A percentile compares a stretch with the other conserved stretches of the same genome.
These are phyloP conservation scores for Tiliqua scincoides DNA, from an alignment of 2,113 vertebrate genomes.

Conservation along the genomic window DNA sequence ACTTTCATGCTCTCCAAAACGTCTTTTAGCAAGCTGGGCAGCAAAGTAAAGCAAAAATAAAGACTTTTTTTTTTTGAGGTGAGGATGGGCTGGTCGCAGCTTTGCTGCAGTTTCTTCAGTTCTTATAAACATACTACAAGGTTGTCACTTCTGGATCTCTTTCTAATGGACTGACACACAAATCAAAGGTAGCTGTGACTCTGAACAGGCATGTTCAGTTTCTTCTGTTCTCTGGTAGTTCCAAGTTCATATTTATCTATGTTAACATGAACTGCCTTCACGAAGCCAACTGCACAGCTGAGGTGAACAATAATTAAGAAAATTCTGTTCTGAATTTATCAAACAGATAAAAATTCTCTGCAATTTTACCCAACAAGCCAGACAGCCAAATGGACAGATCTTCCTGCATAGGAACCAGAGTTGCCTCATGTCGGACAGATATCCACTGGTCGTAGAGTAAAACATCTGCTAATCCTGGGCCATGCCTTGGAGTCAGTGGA, in stretches of 20 bases:
- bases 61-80: too few relatives aligned
- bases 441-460: constrained; percentile 96
- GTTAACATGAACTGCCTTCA: not conserved
- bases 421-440: constrained; percentile 91
- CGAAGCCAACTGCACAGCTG: not conserved
- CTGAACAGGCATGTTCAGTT: not conserved
- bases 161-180: not conserved
- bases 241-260: not conserved
- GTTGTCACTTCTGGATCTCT: too few relatives aligned
- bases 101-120: too few relatives aligned
- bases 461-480: constrained; percentile 90
- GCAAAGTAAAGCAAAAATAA: too few relatives aligned
- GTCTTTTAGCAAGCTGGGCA: too few relatives aligned
- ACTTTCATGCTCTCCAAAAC: too few relatives aligned
- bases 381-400: constrained; percentile 95
- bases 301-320: not conserved
- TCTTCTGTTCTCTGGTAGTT: not conserved
- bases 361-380: constrained; percentile 86
- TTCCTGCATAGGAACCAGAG: constrained; percentile 94
- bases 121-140: too few relatives aligned
- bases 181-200: not conserved
- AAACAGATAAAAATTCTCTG: constrained; percentile 2
- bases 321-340: constrained; percentile 39
- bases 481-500: constrained; percentile 85
- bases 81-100: too few relatives aligned